Conservation (phyloP, 1,140 invertebrate species). For the Ladona fulva region DNA sequence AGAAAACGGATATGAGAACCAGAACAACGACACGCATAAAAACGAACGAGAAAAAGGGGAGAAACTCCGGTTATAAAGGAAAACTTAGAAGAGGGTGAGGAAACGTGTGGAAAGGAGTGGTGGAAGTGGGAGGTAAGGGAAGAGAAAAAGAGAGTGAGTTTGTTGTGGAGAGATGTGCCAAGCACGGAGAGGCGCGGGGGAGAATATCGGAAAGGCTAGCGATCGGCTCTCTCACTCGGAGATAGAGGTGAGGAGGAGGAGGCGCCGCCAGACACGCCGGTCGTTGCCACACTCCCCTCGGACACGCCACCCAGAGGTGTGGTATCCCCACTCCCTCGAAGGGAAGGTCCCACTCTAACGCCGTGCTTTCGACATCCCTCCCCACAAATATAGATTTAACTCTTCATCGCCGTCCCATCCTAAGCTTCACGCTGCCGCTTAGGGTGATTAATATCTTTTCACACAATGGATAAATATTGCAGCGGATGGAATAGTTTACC, state of each 20-base stretch:
- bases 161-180: not conserved
- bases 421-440: too few relatives aligned
- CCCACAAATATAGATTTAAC: too few relatives aligned
- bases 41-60: not conserved
- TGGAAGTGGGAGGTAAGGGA: not conserved
- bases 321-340: not conserved
- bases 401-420: too few relatives aligned
- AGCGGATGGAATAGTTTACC: too few relatives aligned
- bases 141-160: not conserved
- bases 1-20: too few relatives aligned
- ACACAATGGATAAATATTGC: too few relatives aligned
- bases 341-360: too few relatives aligned
- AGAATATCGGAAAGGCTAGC: not conserved
- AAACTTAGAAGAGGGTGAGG: not conserved
- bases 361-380: too few relatives aligned
- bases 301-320: not conserved
- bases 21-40: too few relatives aligned
- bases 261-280: constrained; percentile 1
- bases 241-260: not conserved
- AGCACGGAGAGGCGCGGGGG: not conserved
- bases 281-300: not conserved
- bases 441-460: too few relatives aligned
- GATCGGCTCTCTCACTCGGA: not conserved
- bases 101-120: not conserved
- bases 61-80: not conserved